Evolutionary conservation across 2,888 invertebrate species (phyloP).

Genomic region (Fragum fragum): DNA sequence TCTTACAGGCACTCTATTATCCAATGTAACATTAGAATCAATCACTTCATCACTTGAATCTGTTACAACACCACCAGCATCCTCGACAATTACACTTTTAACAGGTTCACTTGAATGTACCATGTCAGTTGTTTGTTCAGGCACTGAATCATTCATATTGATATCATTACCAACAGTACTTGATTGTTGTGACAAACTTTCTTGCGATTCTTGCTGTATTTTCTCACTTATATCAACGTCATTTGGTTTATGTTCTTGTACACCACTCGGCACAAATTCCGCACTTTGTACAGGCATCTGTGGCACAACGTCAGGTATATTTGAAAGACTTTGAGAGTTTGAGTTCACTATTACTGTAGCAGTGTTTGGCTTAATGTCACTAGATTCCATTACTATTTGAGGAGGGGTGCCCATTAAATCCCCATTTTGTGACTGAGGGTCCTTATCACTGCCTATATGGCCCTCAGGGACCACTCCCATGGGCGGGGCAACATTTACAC

Average conservation of each 20-base stretch:
- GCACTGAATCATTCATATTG: not conserved
- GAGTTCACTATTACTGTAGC: conserved; percentile 18
- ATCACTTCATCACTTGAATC: not conserved
- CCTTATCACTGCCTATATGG: not conserved
- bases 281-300: not conserved
- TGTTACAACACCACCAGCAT: not conserved
- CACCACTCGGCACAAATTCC: not conserved
- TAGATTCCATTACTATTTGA: not conserved
- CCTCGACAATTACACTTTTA: not conserved
- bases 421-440: conserved; percentile 19
- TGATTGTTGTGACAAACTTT: not conserved
- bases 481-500: not conserved
- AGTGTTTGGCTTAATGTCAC: not conserved
- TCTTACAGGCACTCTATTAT: not conserved
- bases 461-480: conserved; percentile 1
- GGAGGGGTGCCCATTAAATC: conserved; percentile 2
- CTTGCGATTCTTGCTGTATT: not conserved
- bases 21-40: not conserved
- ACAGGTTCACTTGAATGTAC: conserved; percentile 6
- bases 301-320: conserved; percentile 18
- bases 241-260: not conserved
- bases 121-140: not conserved
- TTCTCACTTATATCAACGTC: not conserved
- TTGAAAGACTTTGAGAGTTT: conserved; percentile 57
- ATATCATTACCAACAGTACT: not conserved